Conservation (phyloP, 2,797 vertebrate genomes). For the Eulemur rubriventer region DNA sequence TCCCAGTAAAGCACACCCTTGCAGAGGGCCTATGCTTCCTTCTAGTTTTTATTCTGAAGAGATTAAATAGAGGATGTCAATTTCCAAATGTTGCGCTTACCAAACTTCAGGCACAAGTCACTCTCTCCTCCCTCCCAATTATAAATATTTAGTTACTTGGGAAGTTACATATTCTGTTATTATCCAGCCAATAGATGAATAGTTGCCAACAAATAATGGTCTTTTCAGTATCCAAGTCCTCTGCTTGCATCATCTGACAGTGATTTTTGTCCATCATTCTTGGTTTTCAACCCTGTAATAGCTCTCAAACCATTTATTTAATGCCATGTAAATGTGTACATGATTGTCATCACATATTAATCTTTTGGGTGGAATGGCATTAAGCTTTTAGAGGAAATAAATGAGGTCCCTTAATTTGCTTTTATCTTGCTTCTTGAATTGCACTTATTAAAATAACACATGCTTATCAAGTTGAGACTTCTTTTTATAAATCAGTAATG, state of each 20-base stretch:
- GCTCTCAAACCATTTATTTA: conserved; percentile 66
- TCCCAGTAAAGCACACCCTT: background rate
- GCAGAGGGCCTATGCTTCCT: background rate
- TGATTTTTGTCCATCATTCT: conserved; percentile 63
- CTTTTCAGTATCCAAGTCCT: conserved; percentile 31
- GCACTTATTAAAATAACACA: conserved; percentile 65
- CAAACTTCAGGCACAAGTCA: background rate
- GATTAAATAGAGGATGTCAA: background rate
- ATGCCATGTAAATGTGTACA: background rate
- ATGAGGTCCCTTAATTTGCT: conserved; percentile 65
- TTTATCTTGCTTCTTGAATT: conserved; percentile 63
- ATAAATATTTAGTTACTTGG: conserved; percentile 48
- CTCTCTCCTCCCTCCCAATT: background rate
- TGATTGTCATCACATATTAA: conserved; percentile 58
- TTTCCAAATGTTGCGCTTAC: conserved; percentile 20
- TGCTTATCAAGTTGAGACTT: conserved; percentile 50
- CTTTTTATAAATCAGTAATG: conserved; percentile 60
- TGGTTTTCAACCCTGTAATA: conserved; percentile 52
- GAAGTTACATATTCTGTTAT: conserved; percentile 25
- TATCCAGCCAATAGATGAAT: conserved; percentile 2
- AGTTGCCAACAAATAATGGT: conserved; percentile 49
- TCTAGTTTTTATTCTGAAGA: conserved; percentile 36
- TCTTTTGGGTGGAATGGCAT: conserved; percentile 64
- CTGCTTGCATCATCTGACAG: conserved; percentile 53
- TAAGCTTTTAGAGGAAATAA: conserved; percentile 62